Evolutionary conservation across 1,140 invertebrate genomes (phyloP).

Genomic region (Hyles euphorbiae): DNA sequence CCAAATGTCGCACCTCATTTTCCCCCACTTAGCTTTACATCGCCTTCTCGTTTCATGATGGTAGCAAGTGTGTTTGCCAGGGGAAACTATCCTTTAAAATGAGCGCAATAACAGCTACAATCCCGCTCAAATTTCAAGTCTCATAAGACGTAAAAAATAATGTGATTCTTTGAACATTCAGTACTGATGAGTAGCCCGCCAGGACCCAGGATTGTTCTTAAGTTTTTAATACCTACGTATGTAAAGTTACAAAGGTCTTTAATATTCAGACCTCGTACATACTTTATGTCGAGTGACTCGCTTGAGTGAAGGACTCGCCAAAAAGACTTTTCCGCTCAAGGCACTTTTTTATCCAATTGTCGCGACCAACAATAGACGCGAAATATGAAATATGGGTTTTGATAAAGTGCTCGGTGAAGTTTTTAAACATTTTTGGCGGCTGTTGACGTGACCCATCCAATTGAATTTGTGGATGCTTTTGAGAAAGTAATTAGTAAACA

Average conservation of each 20-base stretch:
- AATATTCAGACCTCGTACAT: slow-evolving; percentile 50
- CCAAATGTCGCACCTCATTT: slow-evolving; percentile 57
- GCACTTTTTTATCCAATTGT: slow-evolving; percentile 43
- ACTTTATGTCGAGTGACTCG: slow-evolving; percentile 27
- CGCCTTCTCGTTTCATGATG: neutral
- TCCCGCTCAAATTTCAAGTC: neutral
- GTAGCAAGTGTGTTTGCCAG: neutral
- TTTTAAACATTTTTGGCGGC: neutral
- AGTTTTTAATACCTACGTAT: slow-evolving; percentile 37
- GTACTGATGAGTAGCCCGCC: slow-evolving; percentile 34
- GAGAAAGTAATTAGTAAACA: too few relatives aligned
- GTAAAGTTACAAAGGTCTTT: slow-evolving; percentile 44
- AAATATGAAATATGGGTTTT: slow-evolving; percentile 13
- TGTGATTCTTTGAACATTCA: slow-evolving; percentile 29
- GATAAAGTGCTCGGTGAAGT: neutral
- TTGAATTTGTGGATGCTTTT: too few relatives aligned
- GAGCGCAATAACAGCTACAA: neutral
- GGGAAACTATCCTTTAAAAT: neutral
- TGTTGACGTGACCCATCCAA: too few relatives aligned
- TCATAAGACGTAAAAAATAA: slow-evolving; percentile 2
- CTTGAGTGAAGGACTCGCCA: neutral
- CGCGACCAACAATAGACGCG: slow-evolving; percentile 5
- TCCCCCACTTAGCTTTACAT: slow-evolving; percentile 40
- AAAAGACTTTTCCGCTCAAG: slow-evolving; percentile 22
- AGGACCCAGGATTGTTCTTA: slow-evolving; percentile 31